Base-by-base conservation (phyloP, 2,888 invertebrate genomes). In the Copidosoma aretas region DNA sequence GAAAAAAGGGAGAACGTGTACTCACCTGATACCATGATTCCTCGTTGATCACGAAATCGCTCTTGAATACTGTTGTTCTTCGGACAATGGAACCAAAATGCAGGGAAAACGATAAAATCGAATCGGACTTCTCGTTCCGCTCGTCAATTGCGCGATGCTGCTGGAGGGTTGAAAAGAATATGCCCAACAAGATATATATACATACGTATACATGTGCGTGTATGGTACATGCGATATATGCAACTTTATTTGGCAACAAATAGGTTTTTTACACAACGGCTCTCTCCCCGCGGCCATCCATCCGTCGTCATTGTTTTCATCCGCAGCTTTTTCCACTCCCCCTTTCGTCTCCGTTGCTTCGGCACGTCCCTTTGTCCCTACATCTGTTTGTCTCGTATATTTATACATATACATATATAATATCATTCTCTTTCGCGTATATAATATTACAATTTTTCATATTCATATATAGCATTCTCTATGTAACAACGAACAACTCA, bases 181-280 rank as follows among this genome's bases (percentile, higher is more conserved):
- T 54, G n/a, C n/a, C n/a, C n/a, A 62, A 66, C 61, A 54, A 66
- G 24, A 59, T 61, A 59, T 66, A 53, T 17, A 22, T 65, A 32
- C 8, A 59, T 66, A 58, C 19, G 32, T 65, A 32, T 32, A 59
- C 62, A 58, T 15, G 32, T 65, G 62, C 68, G 62, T 65, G 65
- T 68, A 68, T 68, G 24, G 58, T 71, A 68, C 68, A 66, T 68
- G 63, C 66, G 63, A 61, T 60, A 64, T 32, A 32, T 64, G 68
- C 63, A 71, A 71, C 60, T 71, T 71, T 69, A 71, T 71, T 71
- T 71, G 66, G 69, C 69, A 69, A 69, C 64, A 69, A 69, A 58
- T 64, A 69, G 15, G 58, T 60, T 66, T 46, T 46, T 46, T 46
- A 17, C 43, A 15, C 43, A 14, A 46, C 43, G 15, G n/a, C 32